These are phyloP conservation scores for Paradoxurus hermaphroditus DNA, from an alignment of 2,113 vertebrate genomes.

Conservation along the genomic window DNA sequence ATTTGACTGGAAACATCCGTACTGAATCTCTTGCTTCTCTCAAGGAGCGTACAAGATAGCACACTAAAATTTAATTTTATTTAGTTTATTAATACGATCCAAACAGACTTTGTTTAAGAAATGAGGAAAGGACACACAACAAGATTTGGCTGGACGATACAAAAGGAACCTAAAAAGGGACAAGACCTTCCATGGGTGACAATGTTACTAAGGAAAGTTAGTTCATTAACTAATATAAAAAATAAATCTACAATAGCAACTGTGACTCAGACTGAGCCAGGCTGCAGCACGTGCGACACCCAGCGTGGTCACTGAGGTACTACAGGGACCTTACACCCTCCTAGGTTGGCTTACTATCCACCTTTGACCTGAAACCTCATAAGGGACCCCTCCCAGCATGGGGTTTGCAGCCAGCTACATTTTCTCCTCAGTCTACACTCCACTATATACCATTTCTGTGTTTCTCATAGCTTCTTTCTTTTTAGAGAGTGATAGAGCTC, in stretches of 20 bases:
- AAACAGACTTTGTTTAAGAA: constrained; percentile 72
- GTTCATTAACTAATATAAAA: constrained; percentile 79
- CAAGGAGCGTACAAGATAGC: constrained; percentile 28
- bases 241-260: constrained; percentile 82
- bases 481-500: neutral
- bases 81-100: constrained; percentile 80
- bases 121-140: constrained; percentile 55
- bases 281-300: neutral
- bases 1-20: neutral
- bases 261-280: neutral
- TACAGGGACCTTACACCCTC: fast-evolving
- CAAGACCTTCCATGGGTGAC: constrained; percentile 31
- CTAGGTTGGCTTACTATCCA: fast-evolving
- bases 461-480: neutral
- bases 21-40: neutral
- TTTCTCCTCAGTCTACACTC: neutral
- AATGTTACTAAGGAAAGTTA: constrained; percentile 70
- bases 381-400: neutral
- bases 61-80: constrained; percentile 52
- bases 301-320: fast-evolving
- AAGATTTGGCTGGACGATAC: constrained; percentile 57
- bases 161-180: constrained; percentile 32
- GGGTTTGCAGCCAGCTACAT: neutral
- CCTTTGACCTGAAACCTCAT: neutral
- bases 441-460: neutral